A percentile compares a stretch with the other conserved stretches of the same genome.
Conservation (phyloP, 2,113 vertebrate genomes). For the Gymnobelideus leadbeateri region DNA sequence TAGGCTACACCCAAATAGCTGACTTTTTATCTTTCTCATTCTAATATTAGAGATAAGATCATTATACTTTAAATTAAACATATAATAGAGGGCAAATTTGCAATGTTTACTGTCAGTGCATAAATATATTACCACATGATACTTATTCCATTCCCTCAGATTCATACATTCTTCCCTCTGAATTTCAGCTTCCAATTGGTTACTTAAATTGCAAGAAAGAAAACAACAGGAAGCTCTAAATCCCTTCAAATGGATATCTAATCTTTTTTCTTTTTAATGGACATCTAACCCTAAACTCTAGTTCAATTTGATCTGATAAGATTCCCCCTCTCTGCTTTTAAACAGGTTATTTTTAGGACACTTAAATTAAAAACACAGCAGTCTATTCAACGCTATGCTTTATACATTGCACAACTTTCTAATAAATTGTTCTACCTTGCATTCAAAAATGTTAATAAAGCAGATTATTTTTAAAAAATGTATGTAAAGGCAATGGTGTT, state of each 20-base stretch:
- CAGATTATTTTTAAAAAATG: not conserved
- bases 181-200: slow-evolving; percentile 54
- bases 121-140: not conserved
- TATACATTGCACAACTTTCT: slow-evolving; percentile 24
- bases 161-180: slow-evolving; percentile 42
- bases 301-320: slow-evolving; percentile 42
- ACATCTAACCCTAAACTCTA: slow-evolving; percentile 9
- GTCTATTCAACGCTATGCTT: slow-evolving; percentile 26
- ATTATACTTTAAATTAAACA: slow-evolving; percentile 28
- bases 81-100: slow-evolving; percentile 50
- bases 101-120: not conserved
- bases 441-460: slow-evolving; percentile 1
- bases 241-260: slow-evolving; percentile 41
- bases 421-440: not conserved
- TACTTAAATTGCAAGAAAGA: not conserved
- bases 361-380: not conserved
- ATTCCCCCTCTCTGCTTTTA: slow-evolving; percentile 1
- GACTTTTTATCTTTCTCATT: slow-evolving; percentile 63
- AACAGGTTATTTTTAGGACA: slow-evolving; percentile 58
- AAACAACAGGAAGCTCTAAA: slow-evolving; percentile 41
- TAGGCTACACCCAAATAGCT: slow-evolving; percentile 39
- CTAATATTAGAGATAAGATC: slow-evolving; percentile 50
- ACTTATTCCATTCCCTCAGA: not conserved
- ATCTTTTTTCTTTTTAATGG: slow-evolving; percentile 51
- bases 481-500: not conserved